Conservation (phyloP, 2,888 invertebrate species). For the Chrysina gloriosa region DNA sequence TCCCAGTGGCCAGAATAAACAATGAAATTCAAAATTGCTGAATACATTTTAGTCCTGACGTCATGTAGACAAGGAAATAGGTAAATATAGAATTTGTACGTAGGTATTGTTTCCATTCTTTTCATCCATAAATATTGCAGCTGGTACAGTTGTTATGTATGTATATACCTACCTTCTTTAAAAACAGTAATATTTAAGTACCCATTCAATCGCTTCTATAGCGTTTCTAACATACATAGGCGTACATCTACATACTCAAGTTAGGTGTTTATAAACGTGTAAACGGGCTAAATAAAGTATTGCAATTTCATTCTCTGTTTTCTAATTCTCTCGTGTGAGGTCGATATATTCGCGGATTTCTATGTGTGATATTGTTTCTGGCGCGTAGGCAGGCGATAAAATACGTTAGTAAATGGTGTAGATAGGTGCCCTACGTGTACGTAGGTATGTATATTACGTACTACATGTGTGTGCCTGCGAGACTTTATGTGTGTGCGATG, state of each 20-base stretch:
- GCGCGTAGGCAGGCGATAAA: constrained; percentile 32
- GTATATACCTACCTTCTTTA: background rate
- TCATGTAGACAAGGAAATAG: background rate
- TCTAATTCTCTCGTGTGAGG: constrained; percentile 7
- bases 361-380: constrained; percentile 23
- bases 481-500: constrained; percentile 13
- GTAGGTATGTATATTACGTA: constrained; percentile 3
- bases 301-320: constrained; percentile 13
- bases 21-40: background rate
- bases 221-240: background rate
- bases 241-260: background rate
- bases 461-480: background rate
- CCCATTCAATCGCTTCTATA: constrained; percentile 6
- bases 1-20: background rate
- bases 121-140: too few relatives aligned
- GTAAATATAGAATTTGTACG: background rate
- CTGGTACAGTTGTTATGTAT: background rate
- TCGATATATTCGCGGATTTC: constrained; percentile 7
- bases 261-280: background rate
- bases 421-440: constrained; percentile 7
- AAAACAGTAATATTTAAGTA: background rate
- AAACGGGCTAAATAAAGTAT: constrained; percentile 1
- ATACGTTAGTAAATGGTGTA: constrained; percentile 24
- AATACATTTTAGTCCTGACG: background rate
- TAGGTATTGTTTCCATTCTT: too few relatives aligned